Base-by-base conservation (phyloP, 2,888 invertebrate genomes). In the Petrolisthes cinctipes region DNA sequence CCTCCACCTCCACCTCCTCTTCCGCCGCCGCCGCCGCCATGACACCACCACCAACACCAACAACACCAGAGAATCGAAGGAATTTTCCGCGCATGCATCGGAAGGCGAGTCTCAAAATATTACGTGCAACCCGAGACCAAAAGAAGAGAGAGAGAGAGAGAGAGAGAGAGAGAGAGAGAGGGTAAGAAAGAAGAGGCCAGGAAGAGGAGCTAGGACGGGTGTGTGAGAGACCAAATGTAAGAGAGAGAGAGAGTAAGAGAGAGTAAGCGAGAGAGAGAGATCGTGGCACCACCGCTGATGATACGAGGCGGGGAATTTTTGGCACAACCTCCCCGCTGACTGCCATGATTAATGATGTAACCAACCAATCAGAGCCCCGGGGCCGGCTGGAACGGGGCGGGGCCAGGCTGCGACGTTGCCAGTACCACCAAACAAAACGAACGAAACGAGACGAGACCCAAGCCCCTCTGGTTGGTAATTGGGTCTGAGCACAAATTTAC, bases 271-370 rank as follows among this genome's bases (percentile, higher is more conserved):
- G 37, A 37, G 37, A 37, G 37, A 37, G 37, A 20, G n/a, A 61
- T 61, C 61, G 83, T 83, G 86, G 86, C 86, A 86, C 76, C 86
- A 73, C 57, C 78, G 86, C 86, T 86, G 86, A 86, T 86, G 86
- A 86, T 79, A 83, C 73, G 83, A 83, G 80, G 86, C 83, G 83
- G 86, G 86, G 86, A 86, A 86, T 86, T 86, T 86, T 86, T 86
- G 86, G 86, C 86, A 83, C 86, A 71, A 71, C 66, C 83, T 82
- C 83, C 86, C 82, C 82, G 81, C 73, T 66, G 86, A 82, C 86
- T 68, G 73, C 82, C 78, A 86, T 86, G 86, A 86, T 83, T 86
- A 83, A 86, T 86, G 79, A 73, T 20, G 37, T 66, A 17, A 80
- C 79, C 71, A 57, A 57, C 86, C 86, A 83, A 86, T 86, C 83